Percentiles rank a stretch among this genome's conserved stretches.
These are phyloP conservation scores for Xestia xanthographa DNA, from an alignment of 2,888 invertebrate species.

Conservation along the genomic window DNA sequence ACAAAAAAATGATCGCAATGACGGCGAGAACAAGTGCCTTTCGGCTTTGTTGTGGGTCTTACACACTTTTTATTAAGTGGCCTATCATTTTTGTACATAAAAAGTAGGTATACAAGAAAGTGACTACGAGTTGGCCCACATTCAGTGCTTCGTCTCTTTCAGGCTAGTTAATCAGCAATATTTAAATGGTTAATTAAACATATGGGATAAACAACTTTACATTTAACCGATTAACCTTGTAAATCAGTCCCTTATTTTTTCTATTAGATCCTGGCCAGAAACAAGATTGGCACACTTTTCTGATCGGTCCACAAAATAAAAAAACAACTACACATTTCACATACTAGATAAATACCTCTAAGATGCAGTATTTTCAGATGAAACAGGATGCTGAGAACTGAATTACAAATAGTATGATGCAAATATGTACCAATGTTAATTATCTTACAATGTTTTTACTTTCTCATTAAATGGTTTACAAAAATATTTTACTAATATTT, in stretches of 20 bases:
- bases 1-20: too few relatives aligned
- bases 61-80: too few relatives aligned
- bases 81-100: not conserved
- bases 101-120: not conserved
- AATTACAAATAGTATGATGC: not conserved
- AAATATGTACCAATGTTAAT: not conserved
- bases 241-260: too few relatives aligned
- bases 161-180: not conserved
- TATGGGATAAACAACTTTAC: not conserved
- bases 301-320: not conserved
- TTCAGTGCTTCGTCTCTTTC: not conserved
- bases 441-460: not conserved
- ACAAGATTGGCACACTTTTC: not conserved
- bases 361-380: not conserved
- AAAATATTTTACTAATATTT: conserved; percentile 39
- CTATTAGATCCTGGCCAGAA: not conserved
- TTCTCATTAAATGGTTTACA: conserved; percentile 26
- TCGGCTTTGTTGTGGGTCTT: too few relatives aligned
- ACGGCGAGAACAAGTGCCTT: too few relatives aligned
- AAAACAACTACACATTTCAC: not conserved
- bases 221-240: not conserved
- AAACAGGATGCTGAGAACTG: not conserved
- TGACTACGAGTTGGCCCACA: not conserved
- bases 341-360: too few relatives aligned
- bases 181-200: not conserved